Percentiles rank a stretch among this genome's conserved stretches.
These are phyloP conservation scores for Apteryx owenii DNA, from an alignment of 2,113 vertebrate species.

Conservation along the genomic window DNA sequence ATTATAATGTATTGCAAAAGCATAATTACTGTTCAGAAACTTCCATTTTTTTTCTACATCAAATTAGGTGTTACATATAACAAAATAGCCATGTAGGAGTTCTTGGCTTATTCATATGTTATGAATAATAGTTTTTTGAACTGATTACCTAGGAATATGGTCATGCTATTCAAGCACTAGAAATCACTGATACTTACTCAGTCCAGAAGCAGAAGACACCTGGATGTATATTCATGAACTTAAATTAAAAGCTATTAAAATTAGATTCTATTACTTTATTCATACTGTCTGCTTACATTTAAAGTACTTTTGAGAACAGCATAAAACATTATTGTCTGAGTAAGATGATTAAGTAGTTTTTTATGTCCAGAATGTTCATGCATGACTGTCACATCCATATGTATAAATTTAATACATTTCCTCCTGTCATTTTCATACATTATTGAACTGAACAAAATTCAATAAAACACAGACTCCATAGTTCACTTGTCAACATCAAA, in stretches of 20 bases:
- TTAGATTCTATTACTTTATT: not conserved
- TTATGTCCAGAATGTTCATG: constrained; percentile 34
- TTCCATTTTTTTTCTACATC: not conserved
- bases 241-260: constrained; percentile 12
- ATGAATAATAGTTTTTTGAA: not conserved
- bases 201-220: not conserved
- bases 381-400: constrained; percentile 53
- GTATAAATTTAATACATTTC: constrained; percentile 47
- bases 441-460: constrained; percentile 60
- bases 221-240: constrained; percentile 25
- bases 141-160: not conserved
- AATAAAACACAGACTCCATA: constrained; percentile 34
- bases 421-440: constrained; percentile 52
- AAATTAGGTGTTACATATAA: not conserved
- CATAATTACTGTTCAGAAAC: constrained; percentile 11
- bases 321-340: constrained; percentile 26
- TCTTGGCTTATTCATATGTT: not conserved
- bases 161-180: not conserved
- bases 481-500: constrained; percentile 49
- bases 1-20: not conserved
- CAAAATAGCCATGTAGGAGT: not conserved
- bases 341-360: constrained; percentile 47
- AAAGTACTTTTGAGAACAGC: constrained; percentile 35
- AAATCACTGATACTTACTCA: not conserved
- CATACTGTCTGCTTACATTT: constrained; percentile 10